Evolutionary conservation across 53 echinoderm and acorn worm species (phyloP), one percentile per base, ranked within the genome.

Genomic region (Hippasteria phrygiana): DNA sequence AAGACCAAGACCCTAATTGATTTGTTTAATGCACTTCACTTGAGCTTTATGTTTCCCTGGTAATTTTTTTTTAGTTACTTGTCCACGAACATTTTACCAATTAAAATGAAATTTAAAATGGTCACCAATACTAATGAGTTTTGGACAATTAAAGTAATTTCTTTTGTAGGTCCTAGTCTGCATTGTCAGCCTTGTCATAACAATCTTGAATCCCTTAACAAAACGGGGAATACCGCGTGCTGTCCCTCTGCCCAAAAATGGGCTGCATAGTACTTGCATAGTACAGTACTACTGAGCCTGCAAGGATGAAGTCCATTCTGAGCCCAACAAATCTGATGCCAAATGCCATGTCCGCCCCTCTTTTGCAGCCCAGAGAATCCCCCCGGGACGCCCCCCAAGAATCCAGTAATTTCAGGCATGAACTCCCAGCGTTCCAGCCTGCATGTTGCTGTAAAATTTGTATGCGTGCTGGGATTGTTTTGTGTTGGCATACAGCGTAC

Each of bases 341-440:
- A 31, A 4, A 27, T 65, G 77, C 55, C 28, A 29, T 51, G 38
- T 79, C 79, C 79, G 37, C 2, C 16, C 20, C 77, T 51, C 37
- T 67, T 37, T 67, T 67, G 34, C 69, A 59, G 59, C 59, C 55
- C 59, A 59, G 59, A 26, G 22, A 59, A 24, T 59, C 6, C 26
- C 59, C 59, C 59, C 17, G 55, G 59, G 59, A 59, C 59, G 26
- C 59, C 62, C 78, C 54, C 59, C 37, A 37, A 78, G 78, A 78
- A 78, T 22, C 28, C 22, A 62, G 14, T 59, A 56, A 78, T 78
- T 37, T 55, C 42, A 27, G 78, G 78, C 62, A 78, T 36, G 78
- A 47, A 76, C 50, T n/a, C 76, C 76, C 51, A 51, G 76, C 33
- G 48, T 28, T 76, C 18, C 33, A 76, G 18, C 34, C 48, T 51